phyloP scores from a whole-genome alignment of 2,113 vertebrate species.

The Ciconia boyciana region DNA sequence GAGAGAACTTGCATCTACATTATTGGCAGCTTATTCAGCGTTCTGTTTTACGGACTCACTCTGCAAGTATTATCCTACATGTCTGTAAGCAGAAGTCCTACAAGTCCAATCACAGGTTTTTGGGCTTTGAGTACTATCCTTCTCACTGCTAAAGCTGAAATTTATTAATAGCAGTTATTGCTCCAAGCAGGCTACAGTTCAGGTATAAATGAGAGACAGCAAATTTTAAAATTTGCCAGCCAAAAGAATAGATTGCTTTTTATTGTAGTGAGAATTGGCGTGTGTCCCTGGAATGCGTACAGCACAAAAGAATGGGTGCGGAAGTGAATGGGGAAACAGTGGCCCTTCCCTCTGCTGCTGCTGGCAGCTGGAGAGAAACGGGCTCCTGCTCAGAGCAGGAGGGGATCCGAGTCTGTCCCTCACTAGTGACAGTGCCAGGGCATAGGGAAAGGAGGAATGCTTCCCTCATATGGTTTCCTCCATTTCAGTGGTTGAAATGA shows the following conservation, averaged over 20 bases:
- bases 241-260: not conserved
- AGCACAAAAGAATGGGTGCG: not conserved
- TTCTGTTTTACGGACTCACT: not conserved
- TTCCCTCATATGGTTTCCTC: not conserved
- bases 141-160: not conserved
- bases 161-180: not conserved
- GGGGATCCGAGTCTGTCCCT: not conserved
- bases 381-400: not conserved
- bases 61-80: not conserved
- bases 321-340: fast-evolving
- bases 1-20: not conserved
- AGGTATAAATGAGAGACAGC: not conserved
- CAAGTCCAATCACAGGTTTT: not conserved
- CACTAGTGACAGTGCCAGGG: not conserved
- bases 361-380: not conserved
- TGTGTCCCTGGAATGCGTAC: not conserved
- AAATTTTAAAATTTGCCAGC: not conserved
- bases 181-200: not conserved
- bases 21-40: not conserved
- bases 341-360: not conserved
- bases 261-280: not conserved
- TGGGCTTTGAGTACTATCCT: not conserved
- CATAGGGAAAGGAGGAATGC: not conserved
- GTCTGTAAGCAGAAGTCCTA: not conserved
- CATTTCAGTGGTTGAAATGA: not conserved